Percentiles rank a stretch among this genome's conserved stretches.
Conservation (phyloP, 2,113 vertebrate species). For the Potamarius usumacintae region DNA sequence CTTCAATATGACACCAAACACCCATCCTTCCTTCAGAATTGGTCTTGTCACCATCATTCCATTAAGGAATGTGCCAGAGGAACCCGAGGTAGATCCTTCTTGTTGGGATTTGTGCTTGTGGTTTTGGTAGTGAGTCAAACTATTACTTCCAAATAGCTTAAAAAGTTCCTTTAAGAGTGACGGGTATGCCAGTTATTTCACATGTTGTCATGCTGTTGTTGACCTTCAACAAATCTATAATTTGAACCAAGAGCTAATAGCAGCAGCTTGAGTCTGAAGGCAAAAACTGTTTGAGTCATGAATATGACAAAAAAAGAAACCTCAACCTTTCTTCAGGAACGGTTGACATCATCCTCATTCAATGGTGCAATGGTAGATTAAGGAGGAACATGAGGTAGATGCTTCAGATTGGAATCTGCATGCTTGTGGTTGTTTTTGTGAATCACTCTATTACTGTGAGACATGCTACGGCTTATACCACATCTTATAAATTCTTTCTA, state of each 20-base stretch:
- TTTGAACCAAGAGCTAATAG: no score
- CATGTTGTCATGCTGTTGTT: background rate
- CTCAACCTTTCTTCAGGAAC: background rate
- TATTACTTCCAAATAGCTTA: background rate
- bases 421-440: conserved; percentile 21
- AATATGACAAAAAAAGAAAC: background rate
- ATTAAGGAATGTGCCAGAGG: background rate
- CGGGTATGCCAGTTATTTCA: background rate
- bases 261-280: background rate
- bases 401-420: conserved; percentile 4
- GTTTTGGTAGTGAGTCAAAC: background rate
- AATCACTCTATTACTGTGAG: conserved; percentile 1
- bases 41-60: background rate
- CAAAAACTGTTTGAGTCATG: background rate
- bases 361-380: background rate
- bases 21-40: background rate
- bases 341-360: conserved; percentile 17
- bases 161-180: background rate
- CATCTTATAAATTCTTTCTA: conserved; percentile 19
- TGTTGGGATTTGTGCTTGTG: background rate
- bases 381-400: background rate
- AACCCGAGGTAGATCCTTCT: background rate
- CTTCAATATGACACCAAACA: background rate
- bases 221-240: background rate
- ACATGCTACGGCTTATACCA: conserved; percentile 9